These are phyloP conservation scores for Galerucella pusilla DNA, from an alignment of 2,888 invertebrate genomes.

Conservation along the genomic window DNA sequence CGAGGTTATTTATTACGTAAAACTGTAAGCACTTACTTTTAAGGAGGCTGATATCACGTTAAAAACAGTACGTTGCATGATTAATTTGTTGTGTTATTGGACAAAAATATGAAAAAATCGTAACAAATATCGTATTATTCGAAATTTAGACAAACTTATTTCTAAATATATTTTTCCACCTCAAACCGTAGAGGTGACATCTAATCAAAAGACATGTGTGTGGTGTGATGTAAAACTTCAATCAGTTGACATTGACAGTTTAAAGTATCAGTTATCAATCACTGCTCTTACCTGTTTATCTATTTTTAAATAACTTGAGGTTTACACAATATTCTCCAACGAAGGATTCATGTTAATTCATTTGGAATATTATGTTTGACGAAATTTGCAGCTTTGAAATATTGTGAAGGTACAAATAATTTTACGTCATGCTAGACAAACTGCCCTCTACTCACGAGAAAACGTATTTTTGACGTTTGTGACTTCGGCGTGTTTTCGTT, in stretches of 20 bases:
- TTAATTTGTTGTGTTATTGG: conserved; percentile 30
- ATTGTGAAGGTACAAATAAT: too few species aligned
- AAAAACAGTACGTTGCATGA: conserved; percentile 67
- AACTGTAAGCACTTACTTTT: conserved; percentile 61
- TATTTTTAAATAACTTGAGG: too few species aligned
- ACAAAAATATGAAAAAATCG: conserved; percentile 8
- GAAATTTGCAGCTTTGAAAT: too few species aligned
- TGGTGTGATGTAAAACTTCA: background rate
- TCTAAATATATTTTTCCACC: conserved; percentile 14
- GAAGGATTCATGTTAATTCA: too few species aligned
- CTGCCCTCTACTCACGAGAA: too few species aligned
- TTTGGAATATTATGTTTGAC: too few species aligned
- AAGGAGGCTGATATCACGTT: conserved; percentile 64
- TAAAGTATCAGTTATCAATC: background rate
- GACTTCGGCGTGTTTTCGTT: conserved; percentile 11
- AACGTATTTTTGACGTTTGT: conserved; percentile 14
- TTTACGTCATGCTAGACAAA: too few species aligned
- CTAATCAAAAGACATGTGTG: conserved; percentile 16
- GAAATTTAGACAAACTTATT: conserved; percentile 16
- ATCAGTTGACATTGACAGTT: background rate
- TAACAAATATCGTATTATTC: conserved; percentile 16
- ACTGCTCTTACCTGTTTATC: too few species aligned
- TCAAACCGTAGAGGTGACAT: conserved; percentile 29
- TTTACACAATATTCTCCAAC: too few species aligned
- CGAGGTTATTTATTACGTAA: conserved; percentile 24